These are phyloP conservation scores for Protosalanx chinensis DNA, from an alignment of 2,797 vertebrate species.

Conservation along the genomic window DNA sequence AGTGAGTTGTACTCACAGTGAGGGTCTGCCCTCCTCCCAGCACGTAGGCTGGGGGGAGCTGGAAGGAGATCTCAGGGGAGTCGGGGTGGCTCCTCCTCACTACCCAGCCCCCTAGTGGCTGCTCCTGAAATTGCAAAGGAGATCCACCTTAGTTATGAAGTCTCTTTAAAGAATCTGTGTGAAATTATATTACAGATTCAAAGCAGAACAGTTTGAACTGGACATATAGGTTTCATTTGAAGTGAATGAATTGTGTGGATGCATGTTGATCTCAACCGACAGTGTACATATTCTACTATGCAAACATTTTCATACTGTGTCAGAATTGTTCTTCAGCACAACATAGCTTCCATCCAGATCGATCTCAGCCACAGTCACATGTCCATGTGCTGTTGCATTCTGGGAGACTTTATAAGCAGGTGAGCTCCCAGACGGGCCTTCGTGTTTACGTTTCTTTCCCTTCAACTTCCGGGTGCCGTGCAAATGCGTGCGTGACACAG, in stretches of 20 bases:
- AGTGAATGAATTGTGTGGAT: too few relatives aligned
- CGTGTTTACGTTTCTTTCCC: constrained; percentile 78
- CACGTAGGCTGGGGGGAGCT: constrained; percentile 70
- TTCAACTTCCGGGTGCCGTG: constrained; percentile 50
- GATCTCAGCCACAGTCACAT: constrained; percentile 74
- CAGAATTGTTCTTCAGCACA: constrained; percentile 75
- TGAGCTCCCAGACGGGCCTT: constrained; percentile 52
- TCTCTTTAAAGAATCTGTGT: neutral
- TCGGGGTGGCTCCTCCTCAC: constrained; percentile 64
- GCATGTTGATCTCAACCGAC: too few relatives aligned
- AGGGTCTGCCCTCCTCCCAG: constrained; percentile 74
- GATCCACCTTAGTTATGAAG: too few relatives aligned
- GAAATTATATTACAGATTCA: neutral
- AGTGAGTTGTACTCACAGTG: constrained; percentile 69
- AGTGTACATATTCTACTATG: too few relatives aligned
- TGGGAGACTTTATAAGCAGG: constrained; percentile 65
- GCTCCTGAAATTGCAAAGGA: constrained; percentile 67
- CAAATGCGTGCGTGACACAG: constrained; percentile 41
- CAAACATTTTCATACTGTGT: constrained; percentile 56
- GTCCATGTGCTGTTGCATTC: constrained; percentile 56
- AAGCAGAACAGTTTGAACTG: neutral
- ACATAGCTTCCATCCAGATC: constrained; percentile 78
- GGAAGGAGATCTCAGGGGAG: constrained; percentile 70
- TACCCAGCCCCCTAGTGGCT: constrained; percentile 74
- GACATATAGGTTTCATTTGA: too few relatives aligned